These are phyloP conservation scores for Orius laevigatus DNA, from an alignment of 1,140 invertebrate species.

Conservation along the genomic window DNA sequence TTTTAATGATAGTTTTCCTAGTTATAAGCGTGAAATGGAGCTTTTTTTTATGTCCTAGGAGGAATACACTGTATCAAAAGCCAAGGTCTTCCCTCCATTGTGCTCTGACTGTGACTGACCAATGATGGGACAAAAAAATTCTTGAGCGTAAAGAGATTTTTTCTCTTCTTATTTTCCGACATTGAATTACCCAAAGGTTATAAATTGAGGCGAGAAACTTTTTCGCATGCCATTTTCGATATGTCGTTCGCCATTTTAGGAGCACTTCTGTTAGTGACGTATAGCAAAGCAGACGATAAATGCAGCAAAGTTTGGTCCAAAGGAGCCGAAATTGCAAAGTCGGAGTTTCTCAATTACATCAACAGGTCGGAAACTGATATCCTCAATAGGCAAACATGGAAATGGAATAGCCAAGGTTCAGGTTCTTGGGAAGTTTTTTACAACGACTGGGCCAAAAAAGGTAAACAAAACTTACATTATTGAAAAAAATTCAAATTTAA, in stretches of 20 bases:
- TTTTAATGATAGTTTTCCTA: no score
- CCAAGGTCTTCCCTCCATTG: not conserved
- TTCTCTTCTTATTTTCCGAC: not conserved
- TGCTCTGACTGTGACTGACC: not conserved
- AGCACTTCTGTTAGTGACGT: not conserved
- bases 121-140: not conserved
- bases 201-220: no score
- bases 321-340: not conserved
- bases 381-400: conserved; percentile 3
- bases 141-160: not conserved
- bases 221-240: not conserved
- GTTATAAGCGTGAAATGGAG: no score
- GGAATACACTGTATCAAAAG: no score
- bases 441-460: conserved; percentile 7
- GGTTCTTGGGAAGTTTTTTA: conserved; percentile 7
- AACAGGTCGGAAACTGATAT: not conserved
- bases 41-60: no score
- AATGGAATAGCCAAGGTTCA: not conserved
- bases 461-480: not conserved
- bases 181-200: no score
- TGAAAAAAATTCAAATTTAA: not conserved
- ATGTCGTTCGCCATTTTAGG: not conserved
- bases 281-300: not conserved
- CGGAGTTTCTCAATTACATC: not conserved
- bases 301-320: conserved; percentile 1